These are phyloP conservation scores for Falcaria lacertinaria DNA, from an alignment of 2,888 invertebrate species.

Conservation along the genomic window DNA sequence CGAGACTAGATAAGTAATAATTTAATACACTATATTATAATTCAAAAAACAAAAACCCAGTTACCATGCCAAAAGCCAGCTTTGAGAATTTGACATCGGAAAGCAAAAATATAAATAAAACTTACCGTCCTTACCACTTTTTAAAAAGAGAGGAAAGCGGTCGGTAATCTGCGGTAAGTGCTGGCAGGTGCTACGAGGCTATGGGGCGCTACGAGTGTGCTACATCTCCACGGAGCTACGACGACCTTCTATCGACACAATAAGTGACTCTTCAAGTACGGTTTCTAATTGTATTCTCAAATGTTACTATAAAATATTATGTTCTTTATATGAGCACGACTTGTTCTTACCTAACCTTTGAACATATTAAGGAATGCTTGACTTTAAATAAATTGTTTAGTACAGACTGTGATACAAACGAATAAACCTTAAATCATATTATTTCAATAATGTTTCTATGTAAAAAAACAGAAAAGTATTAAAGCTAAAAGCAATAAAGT, in stretches of 20 bases:
- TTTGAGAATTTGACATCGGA: constrained; percentile 13
- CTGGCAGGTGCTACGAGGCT: constrained; percentile 52
- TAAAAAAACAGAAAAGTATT: too few relatives aligned
- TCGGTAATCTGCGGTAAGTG: constrained; percentile 52
- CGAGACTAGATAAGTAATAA: too few relatives aligned
- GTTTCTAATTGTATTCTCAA: neutral
- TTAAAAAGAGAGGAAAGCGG: constrained; percentile 41
- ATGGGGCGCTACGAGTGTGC: constrained; percentile 42
- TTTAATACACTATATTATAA: too few relatives aligned
- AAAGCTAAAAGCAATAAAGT: too few relatives aligned
- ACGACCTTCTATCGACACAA: constrained; percentile 13
- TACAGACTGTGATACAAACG: too few relatives aligned
- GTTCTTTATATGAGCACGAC: too few relatives aligned
- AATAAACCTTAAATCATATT: too few relatives aligned
- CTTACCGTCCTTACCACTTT: constrained; percentile 39
- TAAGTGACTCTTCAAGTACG: constrained; percentile 5
- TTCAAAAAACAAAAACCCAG: neutral
- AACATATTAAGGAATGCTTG: too few relatives aligned
- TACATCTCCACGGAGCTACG: constrained; percentile 30
- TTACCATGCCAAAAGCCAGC: neutral
- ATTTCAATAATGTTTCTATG: too few relatives aligned
- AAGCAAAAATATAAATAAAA: constrained; percentile 17
- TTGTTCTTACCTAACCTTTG: too few relatives aligned
- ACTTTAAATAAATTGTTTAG: too few relatives aligned
- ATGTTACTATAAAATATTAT: too few relatives aligned